Evolutionary conservation across 2,113 vertebrate genomes (phyloP).

Genomic region (Phylloscopus trochilus): DNA sequence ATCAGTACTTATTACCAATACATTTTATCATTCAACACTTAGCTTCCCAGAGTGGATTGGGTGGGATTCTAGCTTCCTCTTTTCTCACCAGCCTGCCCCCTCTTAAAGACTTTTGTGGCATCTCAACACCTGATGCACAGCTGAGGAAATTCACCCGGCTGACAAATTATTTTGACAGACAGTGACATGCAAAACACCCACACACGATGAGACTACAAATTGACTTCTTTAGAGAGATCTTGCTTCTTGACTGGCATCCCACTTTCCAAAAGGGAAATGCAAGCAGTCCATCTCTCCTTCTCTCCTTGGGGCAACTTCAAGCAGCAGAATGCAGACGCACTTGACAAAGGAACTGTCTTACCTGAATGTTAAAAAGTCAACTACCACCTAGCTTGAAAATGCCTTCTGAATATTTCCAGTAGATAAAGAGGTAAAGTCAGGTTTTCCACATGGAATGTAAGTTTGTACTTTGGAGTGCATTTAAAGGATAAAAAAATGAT

Average conservation of each 20-base stretch:
- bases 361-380: neutral
- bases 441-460: constrained; percentile 20
- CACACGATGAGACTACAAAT: constrained; percentile 3
- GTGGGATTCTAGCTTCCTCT: neutral
- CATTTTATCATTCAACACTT: neutral
- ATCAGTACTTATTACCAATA: neutral
- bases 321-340: neutral
- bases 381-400: neutral
- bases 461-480: neutral
- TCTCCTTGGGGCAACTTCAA: neutral
- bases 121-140: constrained; percentile 9
- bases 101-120: constrained; percentile 12
- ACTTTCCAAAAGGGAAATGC: neutral
- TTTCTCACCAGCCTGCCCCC: neutral
- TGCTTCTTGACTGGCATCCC: neutral
- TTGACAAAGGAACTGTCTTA: neutral
- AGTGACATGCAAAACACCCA: constrained; percentile 9
- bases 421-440: constrained; percentile 15
- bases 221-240: neutral
- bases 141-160: constrained; percentile 22
- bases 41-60: neutral
- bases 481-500: neutral
- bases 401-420: neutral
- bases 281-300: neutral
- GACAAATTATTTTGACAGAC: constrained; percentile 47